Percentiles rank a stretch among this genome's conserved stretches.
phyloP scores from a whole-genome alignment of 2,888 invertebrate species.

The Diloba caeruleocephala region DNA sequence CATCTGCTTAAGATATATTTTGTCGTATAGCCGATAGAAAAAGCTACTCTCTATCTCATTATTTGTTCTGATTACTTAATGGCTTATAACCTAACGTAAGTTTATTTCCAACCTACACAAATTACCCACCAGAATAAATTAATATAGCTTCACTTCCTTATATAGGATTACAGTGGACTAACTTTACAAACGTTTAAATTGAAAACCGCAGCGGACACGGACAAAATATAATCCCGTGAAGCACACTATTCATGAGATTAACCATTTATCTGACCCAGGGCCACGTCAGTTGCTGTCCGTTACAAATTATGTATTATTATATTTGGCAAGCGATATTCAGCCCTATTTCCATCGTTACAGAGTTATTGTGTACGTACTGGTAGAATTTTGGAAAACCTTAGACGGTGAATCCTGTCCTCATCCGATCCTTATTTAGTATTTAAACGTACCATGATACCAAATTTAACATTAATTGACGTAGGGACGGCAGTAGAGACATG shows the following conservation, averaged over 20 bases:
- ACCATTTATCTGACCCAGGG: constrained; percentile 57
- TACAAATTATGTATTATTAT: constrained; percentile 56
- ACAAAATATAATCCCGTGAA: constrained; percentile 49
- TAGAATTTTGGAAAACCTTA: constrained; percentile 28
- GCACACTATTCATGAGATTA: constrained; percentile 60
- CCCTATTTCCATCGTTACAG: constrained; percentile 2
- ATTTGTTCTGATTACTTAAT: too few species aligned
- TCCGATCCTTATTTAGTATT: constrained; percentile 54
- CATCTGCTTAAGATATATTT: too few species aligned
- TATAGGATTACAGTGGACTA: too few species aligned
- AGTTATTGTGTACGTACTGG: not conserved
- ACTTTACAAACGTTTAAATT: too few species aligned
- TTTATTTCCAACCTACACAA: too few species aligned
- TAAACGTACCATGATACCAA: constrained; percentile 47
- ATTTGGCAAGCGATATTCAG: constrained; percentile 17
- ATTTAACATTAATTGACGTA: constrained; percentile 48
- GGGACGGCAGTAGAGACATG: constrained; percentile 20
- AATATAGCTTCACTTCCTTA: too few species aligned
- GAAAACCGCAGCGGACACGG: constrained; percentile 40
- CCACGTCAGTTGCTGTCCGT: constrained; percentile 42
- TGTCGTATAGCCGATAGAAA: too few species aligned
- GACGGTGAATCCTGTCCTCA: constrained; percentile 34
- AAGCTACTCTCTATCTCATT: too few species aligned
- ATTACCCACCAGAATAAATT: too few species aligned
- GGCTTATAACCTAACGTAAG: too few species aligned